A percentile compares a stretch with the other conserved stretches of the same genome.
phyloP scores from a whole-genome alignment of 2,888 invertebrate genomes.

The Caenorhabditis sulstoni region DNA sequence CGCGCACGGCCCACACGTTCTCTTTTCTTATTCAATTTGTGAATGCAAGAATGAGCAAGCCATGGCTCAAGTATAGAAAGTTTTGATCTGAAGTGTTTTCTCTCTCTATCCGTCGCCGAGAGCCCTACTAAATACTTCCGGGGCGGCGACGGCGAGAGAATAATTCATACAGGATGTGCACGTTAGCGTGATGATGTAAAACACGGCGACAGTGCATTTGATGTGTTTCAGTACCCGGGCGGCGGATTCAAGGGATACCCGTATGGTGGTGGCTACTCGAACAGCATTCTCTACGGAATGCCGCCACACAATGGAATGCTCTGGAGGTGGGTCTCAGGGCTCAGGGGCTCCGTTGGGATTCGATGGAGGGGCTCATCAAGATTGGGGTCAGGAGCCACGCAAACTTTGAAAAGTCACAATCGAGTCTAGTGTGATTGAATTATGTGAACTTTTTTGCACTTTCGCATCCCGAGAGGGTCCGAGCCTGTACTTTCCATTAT shows the following conservation, averaged over 20 bases:
- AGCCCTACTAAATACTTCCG: neutral
- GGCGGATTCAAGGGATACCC: slow-evolving; percentile 48
- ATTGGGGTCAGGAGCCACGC: too few relatives aligned
- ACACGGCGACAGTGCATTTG: neutral
- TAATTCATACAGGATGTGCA: slow-evolving; percentile 1
- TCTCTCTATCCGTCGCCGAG: neutral
- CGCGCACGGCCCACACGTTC: too few relatives aligned
- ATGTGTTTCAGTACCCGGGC: slow-evolving; percentile 50
- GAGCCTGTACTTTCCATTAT: too few relatives aligned
- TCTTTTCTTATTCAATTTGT: too few relatives aligned
- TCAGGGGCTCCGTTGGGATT: too few relatives aligned
- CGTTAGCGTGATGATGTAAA: slow-evolving; percentile 13
- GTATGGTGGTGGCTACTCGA: slow-evolving; percentile 65
- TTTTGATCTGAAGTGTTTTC: slow-evolving; percentile 11
- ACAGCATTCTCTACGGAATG: slow-evolving; percentile 70
- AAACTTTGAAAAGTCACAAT: slow-evolving; percentile 3
- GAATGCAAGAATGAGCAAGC: too few relatives aligned
- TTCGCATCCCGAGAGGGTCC: too few relatives aligned
- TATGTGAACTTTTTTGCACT: too few relatives aligned
- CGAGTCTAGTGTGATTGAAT: too few relatives aligned
- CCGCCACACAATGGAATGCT: slow-evolving; percentile 74
- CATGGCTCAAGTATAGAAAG: too few relatives aligned
- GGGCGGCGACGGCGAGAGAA: too few relatives aligned
- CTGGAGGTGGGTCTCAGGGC: slow-evolving; percentile 40
- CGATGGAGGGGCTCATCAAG: too few relatives aligned